Percentiles rank a stretch among this genome's conserved stretches.
phyloP scores from a whole-genome alignment of 2,113 vertebrate species.

The Nothoprocta pentlandii region DNA sequence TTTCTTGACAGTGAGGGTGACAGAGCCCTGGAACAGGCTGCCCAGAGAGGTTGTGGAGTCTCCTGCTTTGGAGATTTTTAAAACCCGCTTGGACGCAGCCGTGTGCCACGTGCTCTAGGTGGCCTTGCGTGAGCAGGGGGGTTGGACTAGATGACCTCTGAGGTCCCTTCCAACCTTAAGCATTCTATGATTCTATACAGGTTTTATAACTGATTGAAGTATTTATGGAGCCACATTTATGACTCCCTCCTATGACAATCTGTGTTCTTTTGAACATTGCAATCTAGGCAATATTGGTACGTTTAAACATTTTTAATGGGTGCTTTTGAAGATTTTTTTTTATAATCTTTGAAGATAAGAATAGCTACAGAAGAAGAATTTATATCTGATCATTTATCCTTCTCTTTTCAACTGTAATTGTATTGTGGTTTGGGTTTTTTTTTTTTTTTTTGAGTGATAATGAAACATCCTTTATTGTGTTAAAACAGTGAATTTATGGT shows the following conservation, averaged over 20 bases:
- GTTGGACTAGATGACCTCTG: no score
- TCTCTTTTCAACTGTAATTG: background rate
- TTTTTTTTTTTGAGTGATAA: background rate
- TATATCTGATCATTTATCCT: background rate
- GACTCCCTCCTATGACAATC: background rate
- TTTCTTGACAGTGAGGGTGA: no score
- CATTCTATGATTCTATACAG: background rate
- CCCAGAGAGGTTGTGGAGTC: no score
- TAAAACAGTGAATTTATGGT: background rate
- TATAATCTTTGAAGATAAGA: background rate
- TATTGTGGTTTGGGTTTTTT: background rate
- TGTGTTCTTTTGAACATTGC: background rate
- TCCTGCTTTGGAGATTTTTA: no score
- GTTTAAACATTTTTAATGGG: background rate
- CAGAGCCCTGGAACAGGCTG: no score
- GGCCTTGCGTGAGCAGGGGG: no score
- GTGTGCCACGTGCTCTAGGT: no score
- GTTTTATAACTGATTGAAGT: background rate
- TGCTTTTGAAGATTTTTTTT: background rate
- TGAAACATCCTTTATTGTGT: background rate
- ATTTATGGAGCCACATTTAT: background rate
- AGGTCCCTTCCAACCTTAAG: no score
- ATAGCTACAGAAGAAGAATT: background rate
- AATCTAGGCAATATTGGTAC: background rate
- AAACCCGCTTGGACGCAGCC: no score